A percentile compares a stretch with the other conserved stretches of the same genome.
Evolutionary conservation across 23 tunicate genomes (phyloP).

Genomic region (Styela plicata): DNA sequence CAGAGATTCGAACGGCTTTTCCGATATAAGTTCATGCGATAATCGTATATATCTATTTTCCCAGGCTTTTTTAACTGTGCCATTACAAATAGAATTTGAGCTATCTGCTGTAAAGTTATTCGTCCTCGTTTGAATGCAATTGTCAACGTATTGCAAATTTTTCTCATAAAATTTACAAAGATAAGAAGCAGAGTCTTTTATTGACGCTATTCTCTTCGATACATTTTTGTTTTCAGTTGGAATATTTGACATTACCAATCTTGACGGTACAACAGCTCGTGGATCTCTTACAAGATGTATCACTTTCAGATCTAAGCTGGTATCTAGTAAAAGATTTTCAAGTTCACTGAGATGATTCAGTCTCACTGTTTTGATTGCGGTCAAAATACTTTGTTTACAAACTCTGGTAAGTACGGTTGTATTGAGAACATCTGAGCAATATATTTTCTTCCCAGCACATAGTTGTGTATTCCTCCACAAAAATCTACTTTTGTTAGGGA

Average conservation of each 20-base stretch:
- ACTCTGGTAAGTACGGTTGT: not conserved
- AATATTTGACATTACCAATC: not conserved
- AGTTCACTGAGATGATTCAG: constrained; percentile 33
- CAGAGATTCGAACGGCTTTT: constrained; percentile 21
- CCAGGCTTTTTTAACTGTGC: not conserved
- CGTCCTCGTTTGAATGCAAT: not conserved
- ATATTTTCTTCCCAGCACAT: not conserved
- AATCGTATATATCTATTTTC: constrained; percentile 22
- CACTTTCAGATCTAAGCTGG: constrained; percentile 29
- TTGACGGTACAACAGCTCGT: constrained; percentile 49
- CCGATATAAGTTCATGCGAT: constrained; percentile 27
- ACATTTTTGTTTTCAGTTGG: not conserved
- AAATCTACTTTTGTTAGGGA: constrained; percentile 27
- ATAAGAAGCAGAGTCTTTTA: not conserved
- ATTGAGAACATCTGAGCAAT: constrained; percentile 27
- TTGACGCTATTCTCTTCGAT: too few species aligned
- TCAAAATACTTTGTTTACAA: constrained; percentile 30
- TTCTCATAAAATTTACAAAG: constrained; percentile 15
- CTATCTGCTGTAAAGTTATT: not conserved
- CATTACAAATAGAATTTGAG: not conserved
- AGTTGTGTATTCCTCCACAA: constrained; percentile 5
- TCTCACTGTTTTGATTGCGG: constrained; percentile 43
- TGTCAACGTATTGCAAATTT: not conserved
- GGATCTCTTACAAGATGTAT: constrained; percentile 67
- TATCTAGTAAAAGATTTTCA: constrained; percentile 12